Conservation (phyloP, 2,888 invertebrate genomes). For the Luperina nickerlii region DNA sequence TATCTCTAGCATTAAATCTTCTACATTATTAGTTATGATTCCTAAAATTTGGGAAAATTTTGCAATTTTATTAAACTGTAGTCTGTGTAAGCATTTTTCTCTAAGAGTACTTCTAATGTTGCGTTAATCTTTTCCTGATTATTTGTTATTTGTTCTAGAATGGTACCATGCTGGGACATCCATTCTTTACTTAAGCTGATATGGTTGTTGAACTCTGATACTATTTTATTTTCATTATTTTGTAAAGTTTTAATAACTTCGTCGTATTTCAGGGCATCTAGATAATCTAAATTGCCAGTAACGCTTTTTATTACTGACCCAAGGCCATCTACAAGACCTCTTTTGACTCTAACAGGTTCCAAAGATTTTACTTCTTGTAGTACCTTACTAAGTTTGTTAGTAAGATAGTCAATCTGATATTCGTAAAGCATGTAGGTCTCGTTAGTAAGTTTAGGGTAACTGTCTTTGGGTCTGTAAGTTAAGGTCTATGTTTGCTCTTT, state of each 20-base stretch:
- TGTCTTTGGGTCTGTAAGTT: too few relatives aligned
- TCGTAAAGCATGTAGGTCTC: not conserved
- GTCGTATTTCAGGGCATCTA: not conserved
- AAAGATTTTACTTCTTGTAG: not conserved
- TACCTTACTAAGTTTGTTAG: not conserved
- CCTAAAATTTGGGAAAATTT: conserved; percentile 11
- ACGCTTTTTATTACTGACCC: not conserved
- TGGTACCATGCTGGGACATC: conserved; percentile 5
- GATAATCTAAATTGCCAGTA: not conserved
- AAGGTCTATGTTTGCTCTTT: too few relatives aligned
- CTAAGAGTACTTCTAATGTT: not conserved
- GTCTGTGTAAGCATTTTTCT: not conserved
- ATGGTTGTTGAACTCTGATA: not conserved
- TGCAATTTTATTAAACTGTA: conserved; percentile 10
- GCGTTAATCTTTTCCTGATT: not conserved
- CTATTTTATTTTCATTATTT: not conserved
- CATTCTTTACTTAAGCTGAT: conserved; percentile 1
- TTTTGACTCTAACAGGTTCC: not conserved
- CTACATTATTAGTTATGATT: conserved; percentile 11
- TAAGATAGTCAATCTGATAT: not conserved
- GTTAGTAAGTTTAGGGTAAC: not conserved
- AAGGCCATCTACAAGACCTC: not conserved
- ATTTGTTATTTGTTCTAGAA: not conserved
- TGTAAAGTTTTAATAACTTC: not conserved
- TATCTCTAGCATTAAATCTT: conserved; percentile 12